Base-by-base conservation (phyloP, 2,888 invertebrate genomes). In the Agrilus cyanescens region DNA sequence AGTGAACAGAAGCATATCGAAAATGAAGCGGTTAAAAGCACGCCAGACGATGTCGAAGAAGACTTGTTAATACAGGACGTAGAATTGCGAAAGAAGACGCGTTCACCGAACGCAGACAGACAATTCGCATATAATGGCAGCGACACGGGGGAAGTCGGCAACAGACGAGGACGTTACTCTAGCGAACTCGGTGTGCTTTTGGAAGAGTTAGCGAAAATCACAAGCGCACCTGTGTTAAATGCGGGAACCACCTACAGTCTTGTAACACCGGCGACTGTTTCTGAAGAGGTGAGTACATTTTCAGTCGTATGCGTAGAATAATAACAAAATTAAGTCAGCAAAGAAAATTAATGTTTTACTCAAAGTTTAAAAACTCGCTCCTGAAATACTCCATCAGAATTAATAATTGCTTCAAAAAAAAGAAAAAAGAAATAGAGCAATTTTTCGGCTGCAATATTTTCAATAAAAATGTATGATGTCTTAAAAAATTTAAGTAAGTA, bases 201-300 rank as follows among this genome's bases (percentile, higher is more conserved):
- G 36, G 59, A 61, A 15, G 63, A 68, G 46, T 52, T 68, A 36
- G 55, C 61, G 8, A 64, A 67, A 50, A 65, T 68, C 18, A 66
- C 67, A 4, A 58, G 54, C 35, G 66, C 67, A 0, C 67, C 68
- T 1, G 56, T 68, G 32, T 52, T 67, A 46, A 55, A 55, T 4
- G 62, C 64, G 3, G 65, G 66, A 3, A 62, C 56, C 6, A 66
- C 66, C 14, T 60, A 53, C 35, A 68, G 67, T 53, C 54, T 67
- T 25, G 51, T 60, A 13, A 57, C 54, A 38, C 53, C 57, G 4
- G 53, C 52, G 41, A 40, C 60, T 10, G 50, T 52, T 25, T 60
- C 65, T 46, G 58, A 58, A 46, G 62, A 65, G 58, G 65, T 65
- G 55, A 50, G 36, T 32, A 38, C n/a, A n/a, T n/a, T n/a, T n/a